Evolutionary conservation across 2,797 vertebrate genomes (phyloP).

Genomic region (Phoeniculus purpureus): DNA sequence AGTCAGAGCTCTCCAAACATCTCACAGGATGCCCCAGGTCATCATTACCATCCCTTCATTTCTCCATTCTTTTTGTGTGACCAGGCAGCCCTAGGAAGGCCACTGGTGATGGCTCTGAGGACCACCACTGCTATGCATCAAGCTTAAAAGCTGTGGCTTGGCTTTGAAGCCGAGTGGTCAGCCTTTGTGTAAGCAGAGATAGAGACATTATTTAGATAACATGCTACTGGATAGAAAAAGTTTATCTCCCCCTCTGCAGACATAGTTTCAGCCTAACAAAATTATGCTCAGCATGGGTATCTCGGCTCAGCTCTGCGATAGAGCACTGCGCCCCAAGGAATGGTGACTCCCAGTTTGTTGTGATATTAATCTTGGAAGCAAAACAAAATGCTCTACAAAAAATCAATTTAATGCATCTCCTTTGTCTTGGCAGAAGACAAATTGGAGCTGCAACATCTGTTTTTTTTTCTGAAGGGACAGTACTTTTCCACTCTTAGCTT

Average conservation of each 20-base stretch:
- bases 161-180: background rate
- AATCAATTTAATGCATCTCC: conserved; percentile 66
- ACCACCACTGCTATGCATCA: background rate
- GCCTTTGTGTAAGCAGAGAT: background rate
- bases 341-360: conserved; percentile 60
- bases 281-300: conserved; percentile 48
- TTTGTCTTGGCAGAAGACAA: conserved; percentile 68
- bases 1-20: background rate
- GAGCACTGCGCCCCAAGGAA: conserved; percentile 34
- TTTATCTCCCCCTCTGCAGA: background rate
- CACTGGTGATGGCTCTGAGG: background rate
- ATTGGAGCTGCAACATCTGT: conserved; percentile 65
- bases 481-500: conserved; percentile 69
- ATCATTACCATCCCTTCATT: background rate
- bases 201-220: background rate
- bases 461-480: conserved; percentile 60
- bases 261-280: conserved; percentile 23
- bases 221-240: conserved; percentile 17
- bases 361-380: conserved; percentile 65
- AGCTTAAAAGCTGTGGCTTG: background rate
- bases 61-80: background rate
- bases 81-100: background rate
- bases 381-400: conserved; percentile 61
- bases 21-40: background rate
- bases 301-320: conserved; percentile 17